Base-by-base conservation (phyloP, 2,113 vertebrate species). In the Chrysemys picta region DNA sequence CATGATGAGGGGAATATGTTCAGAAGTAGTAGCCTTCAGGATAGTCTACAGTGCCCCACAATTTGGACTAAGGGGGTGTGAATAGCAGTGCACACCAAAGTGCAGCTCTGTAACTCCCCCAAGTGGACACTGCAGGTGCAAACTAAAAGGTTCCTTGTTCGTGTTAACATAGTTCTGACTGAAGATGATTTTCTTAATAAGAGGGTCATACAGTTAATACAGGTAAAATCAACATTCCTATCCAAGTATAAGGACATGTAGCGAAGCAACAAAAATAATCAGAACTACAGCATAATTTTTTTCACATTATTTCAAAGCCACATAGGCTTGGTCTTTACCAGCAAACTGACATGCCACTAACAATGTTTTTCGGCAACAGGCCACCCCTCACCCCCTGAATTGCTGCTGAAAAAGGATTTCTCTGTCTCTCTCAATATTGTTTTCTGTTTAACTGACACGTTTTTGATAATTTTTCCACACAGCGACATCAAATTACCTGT, bases 381-480 rank as follows among this genome's bases (percentile, higher is more conserved):
- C 3, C 42, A 42, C 3, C 35, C 38, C 9, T 12, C 8, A 35
- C 7, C 22, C 11, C 22, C 4, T 12, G 69, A 88, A 62, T 54
- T 87, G 82, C 52, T 82, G 69, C 80, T 95, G 65, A 94, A 94
- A 54, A 96, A 91, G 10, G 8, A 50, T 87, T 82, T 91, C 91
- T 90, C 69, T 89, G 54, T 13, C 1, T 1, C 93, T 76, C 72
- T 95, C 90, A 62, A 84, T 89, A 16, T 38, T 72, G 65, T 72
- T 72, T 72, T n/a, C 45, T 85, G n/a, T 19, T 76, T 25, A 76
- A 45, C 38, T 45, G 72, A 38, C 22, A 76, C 72, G 13, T 45
- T 45, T 76, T 72, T 8, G 17, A n/a, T 72, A 72, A 19, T 38
- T 76, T 45, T 76, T 21, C 22, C 38, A 76, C 10, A 24, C 38